Conservation (phyloP, 2,113 vertebrate genomes). For the Takifugu flavidus region DNA sequence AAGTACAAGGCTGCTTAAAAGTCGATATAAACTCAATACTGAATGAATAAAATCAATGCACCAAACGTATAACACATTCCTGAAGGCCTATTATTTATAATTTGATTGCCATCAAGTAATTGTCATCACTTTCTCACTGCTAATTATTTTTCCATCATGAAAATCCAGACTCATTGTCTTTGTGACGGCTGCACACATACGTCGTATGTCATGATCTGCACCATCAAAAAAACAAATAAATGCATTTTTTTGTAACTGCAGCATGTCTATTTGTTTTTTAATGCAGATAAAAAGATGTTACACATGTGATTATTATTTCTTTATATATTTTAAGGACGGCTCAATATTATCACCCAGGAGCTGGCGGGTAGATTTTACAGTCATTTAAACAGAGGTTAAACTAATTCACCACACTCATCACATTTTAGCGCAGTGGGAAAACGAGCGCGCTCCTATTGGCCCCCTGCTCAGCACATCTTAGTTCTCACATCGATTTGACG, state of each 20-base stretch:
- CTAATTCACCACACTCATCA: slow-evolving; percentile 23
- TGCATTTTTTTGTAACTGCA: background rate
- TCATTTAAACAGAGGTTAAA: slow-evolving; percentile 2
- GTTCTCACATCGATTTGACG: slow-evolving; percentile 8
- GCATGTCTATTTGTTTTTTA: background rate
- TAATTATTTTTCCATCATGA: too few relatives aligned
- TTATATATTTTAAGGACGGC: background rate
- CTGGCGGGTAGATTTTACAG: background rate
- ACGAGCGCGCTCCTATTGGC: slow-evolving; percentile 14
- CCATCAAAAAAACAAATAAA: background rate
- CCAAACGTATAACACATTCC: too few relatives aligned
- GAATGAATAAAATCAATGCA: too few relatives aligned
- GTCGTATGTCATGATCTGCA: background rate
- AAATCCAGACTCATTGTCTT: too few relatives aligned
- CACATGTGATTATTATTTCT: background rate
- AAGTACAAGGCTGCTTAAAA: too few relatives aligned
- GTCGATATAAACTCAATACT: too few relatives aligned
- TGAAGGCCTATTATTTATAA: too few relatives aligned
- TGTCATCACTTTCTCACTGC: too few relatives aligned
- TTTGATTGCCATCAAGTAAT: too few relatives aligned
- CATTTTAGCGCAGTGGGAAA: slow-evolving; percentile 42
- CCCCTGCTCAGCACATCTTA: slow-evolving; percentile 12
- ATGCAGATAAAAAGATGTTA: background rate
- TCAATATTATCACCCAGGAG: background rate
- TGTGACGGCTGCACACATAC: too few relatives aligned